Percentiles rank a stretch among this genome's conserved stretches.
phyloP scores from a whole-genome alignment of 2,888 invertebrate species.

The Zeuzera pyrina region DNA sequence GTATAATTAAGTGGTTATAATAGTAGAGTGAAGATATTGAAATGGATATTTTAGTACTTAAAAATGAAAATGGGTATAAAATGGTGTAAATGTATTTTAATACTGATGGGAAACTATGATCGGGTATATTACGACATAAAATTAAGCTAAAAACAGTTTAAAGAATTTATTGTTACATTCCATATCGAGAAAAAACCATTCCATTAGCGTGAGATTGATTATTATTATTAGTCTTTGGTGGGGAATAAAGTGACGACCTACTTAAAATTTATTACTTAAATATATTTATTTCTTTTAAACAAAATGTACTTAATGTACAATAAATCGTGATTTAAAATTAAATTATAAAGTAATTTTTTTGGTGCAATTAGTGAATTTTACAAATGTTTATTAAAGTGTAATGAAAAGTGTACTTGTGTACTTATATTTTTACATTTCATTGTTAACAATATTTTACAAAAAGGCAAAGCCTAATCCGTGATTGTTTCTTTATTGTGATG shows the following conservation, averaged over 20 bases:
- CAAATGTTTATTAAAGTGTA: constrained; percentile 62
- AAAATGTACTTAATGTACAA: constrained; percentile 47
- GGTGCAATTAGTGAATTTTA: constrained; percentile 70
- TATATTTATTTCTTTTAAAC: constrained; percentile 38
- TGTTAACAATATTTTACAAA: constrained; percentile 56
- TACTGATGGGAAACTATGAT: constrained; percentile 15
- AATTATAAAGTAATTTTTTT: constrained; percentile 61
- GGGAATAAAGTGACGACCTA: constrained; percentile 53
- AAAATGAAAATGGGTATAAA: constrained; percentile 40
- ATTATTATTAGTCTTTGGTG: constrained; percentile 40
- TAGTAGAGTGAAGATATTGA: constrained; percentile 58
- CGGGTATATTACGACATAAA: no score
- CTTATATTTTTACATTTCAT: constrained; percentile 69
- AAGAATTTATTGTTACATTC: constrained; percentile 37
- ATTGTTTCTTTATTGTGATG: constrained; percentile 66
- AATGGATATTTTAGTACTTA: constrained; percentile 66
- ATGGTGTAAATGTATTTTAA: constrained; percentile 28
- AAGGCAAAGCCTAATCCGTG: constrained; percentile 67
- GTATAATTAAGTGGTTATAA: constrained; percentile 53
- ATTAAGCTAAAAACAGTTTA: constrained; percentile 15
- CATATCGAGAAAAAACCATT: constrained; percentile 35
- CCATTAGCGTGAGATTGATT: constrained; percentile 34
- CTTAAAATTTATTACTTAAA: constrained; percentile 11
- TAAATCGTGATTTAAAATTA: constrained; percentile 41
- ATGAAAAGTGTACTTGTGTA: constrained; percentile 69